A percentile compares a stretch with the other conserved stretches of the same genome.
Evolutionary conservation across 2,797 vertebrate genomes (phyloP).

Genomic region (Merluccius polli): DNA sequence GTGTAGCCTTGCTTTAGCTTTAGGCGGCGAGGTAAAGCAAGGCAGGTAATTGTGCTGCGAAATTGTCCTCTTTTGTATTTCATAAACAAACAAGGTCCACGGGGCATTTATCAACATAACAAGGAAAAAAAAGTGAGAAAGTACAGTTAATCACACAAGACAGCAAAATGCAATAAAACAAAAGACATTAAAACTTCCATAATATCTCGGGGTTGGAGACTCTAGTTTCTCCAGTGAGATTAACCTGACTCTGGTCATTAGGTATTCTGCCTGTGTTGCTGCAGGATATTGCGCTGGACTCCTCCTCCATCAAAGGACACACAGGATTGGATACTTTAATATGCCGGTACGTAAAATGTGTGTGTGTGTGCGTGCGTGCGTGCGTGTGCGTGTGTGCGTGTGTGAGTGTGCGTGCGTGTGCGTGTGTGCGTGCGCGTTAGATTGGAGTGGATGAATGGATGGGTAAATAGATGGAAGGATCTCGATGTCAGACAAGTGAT

Average conservation of each 20-base stretch:
- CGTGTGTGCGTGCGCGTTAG: not conserved
- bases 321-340: slow-evolving; percentile 1
- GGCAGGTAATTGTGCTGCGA: not conserved
- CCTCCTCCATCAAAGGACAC: slow-evolving; percentile 1
- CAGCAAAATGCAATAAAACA: slow-evolving; percentile 1
- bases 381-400: too few relatives aligned
- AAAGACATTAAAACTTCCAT: not conserved
- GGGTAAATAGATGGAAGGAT: not conserved
- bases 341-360: not conserved
- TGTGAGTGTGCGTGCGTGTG: not conserved
- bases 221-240: not conserved
- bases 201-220: not conserved
- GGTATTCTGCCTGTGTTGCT: slow-evolving; percentile 1
- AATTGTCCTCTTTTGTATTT: slow-evolving; percentile 1
- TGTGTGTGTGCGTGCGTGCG: too few relatives aligned
- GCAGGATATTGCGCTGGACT: not conserved
- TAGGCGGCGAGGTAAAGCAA: not conserved
- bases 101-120: not conserved
- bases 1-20: not conserved
- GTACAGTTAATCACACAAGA: not conserved
- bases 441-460: slow-evolving; percentile 1
- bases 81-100: not conserved
- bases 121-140: not conserved
- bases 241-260: not conserved
- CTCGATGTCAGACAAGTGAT: not conserved